phyloP scores from a whole-genome alignment of 2,888 invertebrate genomes.

The Lycia hirtaria region DNA sequence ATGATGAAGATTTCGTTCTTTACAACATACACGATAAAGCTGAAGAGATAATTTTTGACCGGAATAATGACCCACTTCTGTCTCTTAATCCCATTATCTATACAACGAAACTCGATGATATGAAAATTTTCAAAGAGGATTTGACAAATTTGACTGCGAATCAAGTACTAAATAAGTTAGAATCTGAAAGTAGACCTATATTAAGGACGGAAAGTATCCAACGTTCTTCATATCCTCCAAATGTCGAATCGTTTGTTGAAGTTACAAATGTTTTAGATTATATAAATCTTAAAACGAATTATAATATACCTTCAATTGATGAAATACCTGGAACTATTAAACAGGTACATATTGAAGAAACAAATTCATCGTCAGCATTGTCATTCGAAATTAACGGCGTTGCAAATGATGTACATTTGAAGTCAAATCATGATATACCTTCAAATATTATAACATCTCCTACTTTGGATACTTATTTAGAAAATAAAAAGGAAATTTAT shows the following conservation, averaged over 20 bases:
- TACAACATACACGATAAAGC: neutral
- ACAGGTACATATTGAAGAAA: neutral
- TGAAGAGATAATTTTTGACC: neutral
- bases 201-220: neutral
- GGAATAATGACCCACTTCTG: constrained; percentile 7
- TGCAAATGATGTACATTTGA: neutral
- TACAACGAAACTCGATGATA: constrained; percentile 55
- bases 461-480: neutral
- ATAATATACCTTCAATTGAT: neutral
- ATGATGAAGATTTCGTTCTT: neutral
- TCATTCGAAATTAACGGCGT: neutral
- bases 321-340: neutral
- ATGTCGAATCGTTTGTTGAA: constrained; percentile 19
- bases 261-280: constrained; percentile 14
- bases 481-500: neutral
- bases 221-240: constrained; percentile 5
- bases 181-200: constrained; percentile 48
- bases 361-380: no score
- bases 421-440: neutral
- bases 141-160: constrained; percentile 5
- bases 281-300: constrained; percentile 22
- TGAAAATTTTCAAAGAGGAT: constrained; percentile 42
- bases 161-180: constrained; percentile 31
- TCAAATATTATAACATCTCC: neutral
- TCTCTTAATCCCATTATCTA: constrained; percentile 44